Conservation (phyloP, 2,888 invertebrate genomes). For the Conchocele bisecta region DNA sequence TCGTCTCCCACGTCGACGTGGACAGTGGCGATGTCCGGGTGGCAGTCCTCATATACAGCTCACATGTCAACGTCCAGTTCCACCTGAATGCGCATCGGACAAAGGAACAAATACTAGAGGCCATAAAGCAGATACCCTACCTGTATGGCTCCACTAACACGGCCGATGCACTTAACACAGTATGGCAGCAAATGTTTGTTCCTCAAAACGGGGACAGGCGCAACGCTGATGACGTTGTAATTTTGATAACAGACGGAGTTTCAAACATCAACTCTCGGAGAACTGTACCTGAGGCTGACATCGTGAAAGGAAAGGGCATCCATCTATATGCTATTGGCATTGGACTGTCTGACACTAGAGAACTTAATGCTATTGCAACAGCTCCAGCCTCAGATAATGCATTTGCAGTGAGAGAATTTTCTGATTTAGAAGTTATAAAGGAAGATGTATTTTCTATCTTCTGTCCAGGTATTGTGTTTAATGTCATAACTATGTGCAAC, state of each 20-base stretch:
- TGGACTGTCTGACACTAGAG: slow-evolving; percentile 60
- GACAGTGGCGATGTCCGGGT: slow-evolving; percentile 68
- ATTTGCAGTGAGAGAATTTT: slow-evolving; percentile 57
- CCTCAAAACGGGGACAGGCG: slow-evolving; percentile 66
- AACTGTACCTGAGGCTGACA: slow-evolving; percentile 69
- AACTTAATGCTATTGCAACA: slow-evolving; percentile 63
- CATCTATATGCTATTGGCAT: slow-evolving; percentile 67
- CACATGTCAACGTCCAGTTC: slow-evolving; percentile 59
- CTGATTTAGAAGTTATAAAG: slow-evolving; percentile 57
- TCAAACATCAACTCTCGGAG: slow-evolving; percentile 71
- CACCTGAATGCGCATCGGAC: slow-evolving; percentile 55
- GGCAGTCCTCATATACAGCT: slow-evolving; percentile 67
- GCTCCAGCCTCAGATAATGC: slow-evolving; percentile 53
- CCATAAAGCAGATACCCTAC: slow-evolving; percentile 59
- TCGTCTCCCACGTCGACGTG: slow-evolving; percentile 62
- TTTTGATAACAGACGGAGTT: slow-evolving; percentile 73
- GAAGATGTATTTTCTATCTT: slow-evolving; percentile 60
- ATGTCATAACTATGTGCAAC: too few species aligned
- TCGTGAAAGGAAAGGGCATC: slow-evolving; percentile 48
- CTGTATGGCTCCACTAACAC: slow-evolving; percentile 71
- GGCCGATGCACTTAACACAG: slow-evolving; percentile 63
- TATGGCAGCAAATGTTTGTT: slow-evolving; percentile 65
- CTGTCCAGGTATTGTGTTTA: slow-evolving; percentile 33
- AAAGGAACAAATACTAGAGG: slow-evolving; percentile 49
- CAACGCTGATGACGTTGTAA: slow-evolving; percentile 62